phyloP scores from a whole-genome alignment of 2,888 invertebrate species.

The Hirtodrosophila cameraria region DNA sequence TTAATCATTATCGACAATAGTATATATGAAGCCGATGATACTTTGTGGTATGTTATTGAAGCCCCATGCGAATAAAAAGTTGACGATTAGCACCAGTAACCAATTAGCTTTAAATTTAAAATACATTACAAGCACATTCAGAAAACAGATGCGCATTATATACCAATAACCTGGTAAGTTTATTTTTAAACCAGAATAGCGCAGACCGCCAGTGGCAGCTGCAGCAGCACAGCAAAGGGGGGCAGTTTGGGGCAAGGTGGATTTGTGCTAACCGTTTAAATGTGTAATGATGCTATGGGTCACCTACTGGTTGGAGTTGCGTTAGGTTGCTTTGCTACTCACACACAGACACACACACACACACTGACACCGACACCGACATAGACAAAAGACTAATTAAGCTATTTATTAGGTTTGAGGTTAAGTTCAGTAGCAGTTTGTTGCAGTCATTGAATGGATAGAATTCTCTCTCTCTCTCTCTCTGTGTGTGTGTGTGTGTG shows the following conservation, averaged over 20 bases:
- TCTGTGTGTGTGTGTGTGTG: conserved; percentile 4
- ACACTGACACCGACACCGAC: neutral
- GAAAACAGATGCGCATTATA: too few relatives aligned
- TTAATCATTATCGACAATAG: too few relatives aligned
- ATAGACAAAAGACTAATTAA: conserved; percentile 64
- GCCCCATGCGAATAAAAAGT: too few relatives aligned
- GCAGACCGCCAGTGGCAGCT: too few relatives aligned
- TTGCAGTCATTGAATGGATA: conserved; percentile 50
- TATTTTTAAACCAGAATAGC: conserved; percentile 4
- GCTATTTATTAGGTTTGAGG: conserved; percentile 79
- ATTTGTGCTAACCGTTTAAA: conserved; percentile 29
- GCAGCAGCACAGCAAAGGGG: neutral
- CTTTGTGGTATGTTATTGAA: too few relatives aligned
- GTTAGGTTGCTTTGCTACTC: conserved; percentile 1
- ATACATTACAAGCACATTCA: too few relatives aligned
- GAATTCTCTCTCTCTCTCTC: conserved; percentile 22
- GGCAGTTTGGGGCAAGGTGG: neutral
- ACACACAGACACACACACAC: conserved; percentile 4
- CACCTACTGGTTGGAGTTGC: conserved; percentile 22
- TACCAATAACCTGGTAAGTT: too few relatives aligned
- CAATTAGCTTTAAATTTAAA: too few relatives aligned
- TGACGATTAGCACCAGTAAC: too few relatives aligned
- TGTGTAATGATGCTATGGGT: conserved; percentile 41
- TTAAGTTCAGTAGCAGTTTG: conserved; percentile 71
- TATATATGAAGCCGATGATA: too few relatives aligned